Evolutionary conservation across 2,888 invertebrate genomes (phyloP).

Genomic region (Panzeria rudis): DNA sequence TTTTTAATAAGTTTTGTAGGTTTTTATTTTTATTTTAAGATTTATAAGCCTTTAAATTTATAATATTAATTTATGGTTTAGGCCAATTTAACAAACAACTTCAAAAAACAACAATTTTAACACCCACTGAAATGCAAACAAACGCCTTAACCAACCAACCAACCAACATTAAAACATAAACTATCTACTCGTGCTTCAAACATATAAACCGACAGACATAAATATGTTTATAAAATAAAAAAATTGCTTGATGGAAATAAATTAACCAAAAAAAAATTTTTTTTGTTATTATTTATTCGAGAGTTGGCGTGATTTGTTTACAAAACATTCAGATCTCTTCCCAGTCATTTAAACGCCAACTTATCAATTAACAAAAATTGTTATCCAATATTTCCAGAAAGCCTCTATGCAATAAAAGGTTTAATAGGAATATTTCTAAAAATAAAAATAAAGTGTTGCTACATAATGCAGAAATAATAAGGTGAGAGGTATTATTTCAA

Average conservation of each 20-base stretch:
- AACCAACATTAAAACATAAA: conserved; percentile 48
- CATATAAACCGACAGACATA: neutral
- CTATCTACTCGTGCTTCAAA: neutral
- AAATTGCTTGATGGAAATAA: conserved; percentile 39
- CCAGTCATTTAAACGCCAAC: conserved; percentile 56
- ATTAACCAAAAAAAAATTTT: conserved; percentile 40
- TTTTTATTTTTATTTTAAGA: conserved; percentile 39
- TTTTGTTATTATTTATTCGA: conserved; percentile 44
- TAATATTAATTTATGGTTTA: conserved; percentile 58
- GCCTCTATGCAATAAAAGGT: neutral
- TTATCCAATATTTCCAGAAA: conserved; percentile 9
- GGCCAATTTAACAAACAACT: conserved; percentile 59
- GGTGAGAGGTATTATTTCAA: neutral
- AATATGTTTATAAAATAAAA: neutral
- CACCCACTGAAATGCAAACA: conserved; percentile 60
- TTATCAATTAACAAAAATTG: conserved; percentile 29
- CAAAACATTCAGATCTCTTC: conserved; percentile 48
- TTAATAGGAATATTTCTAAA: neutral
- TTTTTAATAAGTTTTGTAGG: conserved; percentile 49
- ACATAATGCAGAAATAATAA: neutral
- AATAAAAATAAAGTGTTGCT: neutral
- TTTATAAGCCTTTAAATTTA: conserved; percentile 50
- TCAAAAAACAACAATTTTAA: conserved; percentile 45
- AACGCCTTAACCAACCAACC: conserved; percentile 60
- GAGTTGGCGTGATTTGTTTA: conserved; percentile 71